Evolutionary conservation across 1,140 invertebrate species (phyloP).

Genomic region (Prorops nasuta): DNA sequence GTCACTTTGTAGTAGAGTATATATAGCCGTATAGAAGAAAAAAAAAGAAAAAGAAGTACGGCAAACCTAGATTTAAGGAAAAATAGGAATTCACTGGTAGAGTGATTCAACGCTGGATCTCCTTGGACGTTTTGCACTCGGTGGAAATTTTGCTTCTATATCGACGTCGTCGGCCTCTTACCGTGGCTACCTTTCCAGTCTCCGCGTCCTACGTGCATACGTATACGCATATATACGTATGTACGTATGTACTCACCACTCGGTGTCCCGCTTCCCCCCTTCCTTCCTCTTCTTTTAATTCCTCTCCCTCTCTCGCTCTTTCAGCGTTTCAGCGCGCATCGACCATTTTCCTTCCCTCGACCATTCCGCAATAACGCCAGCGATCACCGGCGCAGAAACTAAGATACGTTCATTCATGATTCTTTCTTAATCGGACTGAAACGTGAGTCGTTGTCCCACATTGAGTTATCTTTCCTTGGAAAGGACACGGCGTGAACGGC

Average conservation of each 20-base stretch:
- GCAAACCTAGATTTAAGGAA: conserved; percentile 27
- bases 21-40: too few relatives aligned
- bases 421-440: conserved; percentile 19
- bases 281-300: conserved; percentile 9
- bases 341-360: neutral
- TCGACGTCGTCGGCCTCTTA: too few relatives aligned
- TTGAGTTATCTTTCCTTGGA: conserved; percentile 27
- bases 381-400: conserved; percentile 16
- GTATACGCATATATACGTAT: conserved; percentile 1
- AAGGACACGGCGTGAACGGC: conserved; percentile 24
- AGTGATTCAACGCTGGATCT: conserved; percentile 42
- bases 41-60: conserved; percentile 13
- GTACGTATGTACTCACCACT: conserved; percentile 13
- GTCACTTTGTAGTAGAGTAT: too few relatives aligned
- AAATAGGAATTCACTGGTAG: conserved; percentile 34
- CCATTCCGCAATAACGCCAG: neutral
- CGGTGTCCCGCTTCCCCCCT: conserved; percentile 11
- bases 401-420: conserved; percentile 38
- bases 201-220: too few relatives aligned
- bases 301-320: conserved; percentile 15
- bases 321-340: conserved; percentile 4
- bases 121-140: conserved; percentile 36
- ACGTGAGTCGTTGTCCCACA: conserved; percentile 18
- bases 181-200: too few relatives aligned
- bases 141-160: conserved; percentile 21